Evolutionary conservation across 1,140 invertebrate species (phyloP), one percentile per base, ranked within the genome.

Genomic region (Drosophila tsacasi): DNA sequence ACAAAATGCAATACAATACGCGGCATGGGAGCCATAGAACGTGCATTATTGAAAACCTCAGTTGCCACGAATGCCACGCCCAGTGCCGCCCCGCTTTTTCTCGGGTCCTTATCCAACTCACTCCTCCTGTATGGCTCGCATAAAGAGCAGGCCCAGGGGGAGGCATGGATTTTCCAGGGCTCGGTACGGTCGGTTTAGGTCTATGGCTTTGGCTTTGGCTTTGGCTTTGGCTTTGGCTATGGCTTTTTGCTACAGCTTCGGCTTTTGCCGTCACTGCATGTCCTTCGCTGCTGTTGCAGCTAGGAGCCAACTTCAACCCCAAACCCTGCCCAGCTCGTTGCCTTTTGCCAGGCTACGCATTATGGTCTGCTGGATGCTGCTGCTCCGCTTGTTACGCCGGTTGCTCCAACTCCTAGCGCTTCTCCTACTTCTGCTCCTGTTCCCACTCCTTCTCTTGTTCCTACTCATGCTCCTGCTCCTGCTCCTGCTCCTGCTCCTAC

Each of bases 1-100:
- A 87, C 85, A 89, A 89, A 84, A 83, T 90, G 85, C 84, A 84
- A 81, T 83, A 89, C 84, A 89, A 90, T 90, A 67, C 62, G 76
- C 76, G 74, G 65, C 66, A 65, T 69, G 54, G 76, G 57, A 86
- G 68, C 64, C 73, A 74, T 87, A 75, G 66, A 84, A 73, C 54
- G 82, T 89, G 84, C 84, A 89, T 89, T 89, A 89, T 89, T 89
- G 84, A 89, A 90, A 89, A 79, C 64, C 76, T 65, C 74, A 66
- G 76, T 69, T 60, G 76, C 59, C 74, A 42, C 44, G 52, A 44
- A 55, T 35, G 32, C 27, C 32, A 21, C 39, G 49, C 23, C 61
- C 19, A 1, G 4, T 61, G 23, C n/a, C 46, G n/a, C 61, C 44
- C 21, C 12, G 7, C 21, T 25, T 42, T 32, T 42, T 2, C 21